A percentile compares a stretch with the other conserved stretches of the same genome.
These are phyloP conservation scores for Chloropsis hardwickii DNA, from an alignment of 2,113 vertebrate genomes.

Conservation along the genomic window DNA sequence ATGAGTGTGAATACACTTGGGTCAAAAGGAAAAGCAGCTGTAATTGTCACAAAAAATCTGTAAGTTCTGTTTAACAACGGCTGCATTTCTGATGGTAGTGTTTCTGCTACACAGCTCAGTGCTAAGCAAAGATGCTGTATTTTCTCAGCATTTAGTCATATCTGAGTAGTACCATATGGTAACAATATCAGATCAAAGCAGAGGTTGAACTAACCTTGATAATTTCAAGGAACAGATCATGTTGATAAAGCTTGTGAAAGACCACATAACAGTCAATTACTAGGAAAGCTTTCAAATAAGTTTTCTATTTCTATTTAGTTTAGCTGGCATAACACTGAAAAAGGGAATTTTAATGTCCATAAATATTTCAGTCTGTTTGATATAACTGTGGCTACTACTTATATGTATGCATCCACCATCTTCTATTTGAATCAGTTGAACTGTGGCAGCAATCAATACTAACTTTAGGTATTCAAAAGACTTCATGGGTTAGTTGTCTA, in stretches of 20 bases:
- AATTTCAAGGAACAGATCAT: background rate
- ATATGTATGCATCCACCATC: background rate
- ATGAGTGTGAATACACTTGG: background rate
- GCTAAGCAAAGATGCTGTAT: background rate
- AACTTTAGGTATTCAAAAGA: background rate
- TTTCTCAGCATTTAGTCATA: background rate
- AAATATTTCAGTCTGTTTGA: background rate
- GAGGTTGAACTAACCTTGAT: background rate
- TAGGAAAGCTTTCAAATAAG: background rate
- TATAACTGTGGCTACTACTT: background rate
- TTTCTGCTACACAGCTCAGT: background rate
- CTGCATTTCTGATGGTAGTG: background rate
- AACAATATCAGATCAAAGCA: background rate
- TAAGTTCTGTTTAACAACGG: background rate
- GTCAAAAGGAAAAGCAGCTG: constrained; percentile 10
- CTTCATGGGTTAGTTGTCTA: background rate
- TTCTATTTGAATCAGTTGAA: background rate
- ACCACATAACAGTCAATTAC: background rate
- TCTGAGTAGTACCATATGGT: background rate
- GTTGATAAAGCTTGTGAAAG: background rate
- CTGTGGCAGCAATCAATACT: background rate
- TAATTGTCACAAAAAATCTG: background rate
- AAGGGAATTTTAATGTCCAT: background rate
- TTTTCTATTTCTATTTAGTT: background rate
- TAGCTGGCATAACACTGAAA: background rate